Evolutionary conservation across 1,140 invertebrate species (phyloP), one percentile per base, ranked within the genome.

Genomic region (Laupala kohalensis): DNA sequence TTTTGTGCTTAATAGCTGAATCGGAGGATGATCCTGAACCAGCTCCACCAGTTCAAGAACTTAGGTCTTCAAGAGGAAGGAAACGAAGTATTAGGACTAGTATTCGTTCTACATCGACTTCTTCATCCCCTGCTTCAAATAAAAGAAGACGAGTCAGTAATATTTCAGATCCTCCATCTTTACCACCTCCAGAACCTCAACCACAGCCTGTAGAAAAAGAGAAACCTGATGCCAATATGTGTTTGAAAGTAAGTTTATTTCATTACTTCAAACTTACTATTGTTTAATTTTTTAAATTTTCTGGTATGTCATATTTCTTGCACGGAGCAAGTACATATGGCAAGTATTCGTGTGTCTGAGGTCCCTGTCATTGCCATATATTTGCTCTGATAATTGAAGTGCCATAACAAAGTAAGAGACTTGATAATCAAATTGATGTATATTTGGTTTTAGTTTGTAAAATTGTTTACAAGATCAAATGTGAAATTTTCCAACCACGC

Each of bases 221-320:
- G 78, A 92, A 91, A 77, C 90, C 90, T 3, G 91, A 93, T 77
- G 90, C 90, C 25, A 91, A 92, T 78, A 90, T 92, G 89, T 90
- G 90, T 77, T 81, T 93, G 0, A 90, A 90, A 81, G 85, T 86
- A 77, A 73, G 25, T n/a, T 6, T 74, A n/a, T n/a, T n/a, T n/a
- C n/a, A n/a, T n/a, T n/a, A n/a, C n/a, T n/a, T n/a, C n/a, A n/a
- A n/a, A n/a, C n/a, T n/a, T n/a, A n/a, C n/a, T n/a, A n/a, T n/a
- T n/a, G n/a, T n/a, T n/a, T n/a, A n/a, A n/a, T n/a, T n/a, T n/a
- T n/a, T n/a, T n/a, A n/a, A n/a, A n/a, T n/a, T n/a, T n/a, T n/a
- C n/a, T n/a, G n/a, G n/a, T n/a, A n/a, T n/a, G n/a, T n/a, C n/a
- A n/a, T n/a, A n/a, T n/a, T n/a, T n/a, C n/a, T n/a, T n/a, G n/a